Percentiles rank a stretch among this genome's conserved stretches.
These are phyloP conservation scores for Lasioglossum malachurum DNA, from an alignment of 2,888 invertebrate species.

Conservation along the genomic window DNA sequence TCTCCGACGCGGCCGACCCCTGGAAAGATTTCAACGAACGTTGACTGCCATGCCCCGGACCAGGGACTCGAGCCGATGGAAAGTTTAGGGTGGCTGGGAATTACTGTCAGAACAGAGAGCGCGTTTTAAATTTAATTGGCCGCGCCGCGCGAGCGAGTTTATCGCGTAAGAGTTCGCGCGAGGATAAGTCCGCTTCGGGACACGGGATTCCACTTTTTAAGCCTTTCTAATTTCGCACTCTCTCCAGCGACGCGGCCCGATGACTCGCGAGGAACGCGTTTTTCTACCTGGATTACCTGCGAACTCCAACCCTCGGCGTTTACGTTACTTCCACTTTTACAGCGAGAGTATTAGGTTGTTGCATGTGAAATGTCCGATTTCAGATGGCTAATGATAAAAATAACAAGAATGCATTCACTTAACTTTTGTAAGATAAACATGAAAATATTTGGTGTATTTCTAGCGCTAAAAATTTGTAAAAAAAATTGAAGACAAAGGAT, in stretches of 20 bases:
- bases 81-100: conserved; percentile 33
- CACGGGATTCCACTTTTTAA: conserved; percentile 40
- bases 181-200: conserved; percentile 26
- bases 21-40: not conserved
- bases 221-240: conserved; percentile 7
- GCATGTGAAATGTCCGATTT: not conserved
- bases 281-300: not conserved
- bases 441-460: no score
- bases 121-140: conserved; percentile 57
- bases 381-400: no score
- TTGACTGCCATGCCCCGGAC: not conserved
- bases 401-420: no score
- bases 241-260: not conserved
- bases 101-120: conserved; percentile 29
- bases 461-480: no score
- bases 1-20: not conserved
- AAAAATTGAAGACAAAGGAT: not conserved
- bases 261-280: not conserved
- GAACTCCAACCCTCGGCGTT: not conserved
- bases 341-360: not conserved
- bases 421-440: no score
- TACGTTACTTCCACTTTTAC: not conserved
- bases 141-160: conserved; percentile 31
- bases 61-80: not conserved
- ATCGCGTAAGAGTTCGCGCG: conserved; percentile 32